Evolutionary conservation across 2,113 vertebrate species (phyloP), one percentile per base, ranked within the genome.

Genomic region (Gallinago jamesoni): DNA sequence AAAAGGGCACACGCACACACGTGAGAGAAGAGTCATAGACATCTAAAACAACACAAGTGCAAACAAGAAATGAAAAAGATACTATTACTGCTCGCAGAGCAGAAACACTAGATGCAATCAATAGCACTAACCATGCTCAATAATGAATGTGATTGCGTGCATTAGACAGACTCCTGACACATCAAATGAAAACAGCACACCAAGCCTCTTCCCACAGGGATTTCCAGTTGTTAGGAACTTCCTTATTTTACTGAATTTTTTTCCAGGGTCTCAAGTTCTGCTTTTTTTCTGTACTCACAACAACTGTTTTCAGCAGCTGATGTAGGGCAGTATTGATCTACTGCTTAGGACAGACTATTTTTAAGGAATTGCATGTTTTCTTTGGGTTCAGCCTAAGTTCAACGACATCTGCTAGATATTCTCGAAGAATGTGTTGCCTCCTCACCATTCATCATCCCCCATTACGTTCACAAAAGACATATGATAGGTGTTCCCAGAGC

Each of bases 81-180:
- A 2, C 30, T 64, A 11, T 22, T 47, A 21, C 45, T 47, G 23
- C 76, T 64, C 10, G 33, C 39, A 52, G 35, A 3, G 37, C 66
- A 85, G 73, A 90, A 81, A 84, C 35, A 25, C 33, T 28, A 24
- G 57, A 25, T 79, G 74, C 31, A 76, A 69, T 91, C 93, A 82
- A 82, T 91, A 93, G 74, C 70, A 48, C 30, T 93, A 79, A 57
- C 48, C 30, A 4, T 45, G 66, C 30, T 91, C 69, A 89, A 60
- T 87, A 89, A 91, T 92, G 48, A 72, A 87, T 94, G 93, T 30
- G 75, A 82, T 56, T 78, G 69, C 57, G 5, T 37, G 39, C 77
- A 84, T 89, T 84, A 78, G 66, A 53, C 74, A 84, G 48, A 68
- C 39, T 89, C 93, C 41, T 91, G 48, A 89, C 84, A 91, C 83